Conservation (phyloP, 2,888 invertebrate species). For the Diarsia dahlii region DNA sequence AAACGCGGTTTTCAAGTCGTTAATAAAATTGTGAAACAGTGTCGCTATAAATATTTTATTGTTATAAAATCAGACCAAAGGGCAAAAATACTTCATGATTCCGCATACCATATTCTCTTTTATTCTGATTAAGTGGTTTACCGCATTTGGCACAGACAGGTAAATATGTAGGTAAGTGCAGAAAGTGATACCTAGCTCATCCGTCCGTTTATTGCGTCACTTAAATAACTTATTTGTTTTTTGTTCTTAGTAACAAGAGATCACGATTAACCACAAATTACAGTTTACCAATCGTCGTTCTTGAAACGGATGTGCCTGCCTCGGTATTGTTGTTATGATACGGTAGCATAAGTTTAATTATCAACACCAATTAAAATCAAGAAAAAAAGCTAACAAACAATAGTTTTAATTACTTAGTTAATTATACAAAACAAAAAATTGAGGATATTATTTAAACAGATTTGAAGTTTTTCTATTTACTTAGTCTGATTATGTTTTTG, state of each 20-base stretch:
- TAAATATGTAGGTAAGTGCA: neutral
- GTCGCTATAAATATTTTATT: neutral
- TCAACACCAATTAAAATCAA: conserved; percentile 25
- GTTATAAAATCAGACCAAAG: neutral
- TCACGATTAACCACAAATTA: conserved; percentile 57
- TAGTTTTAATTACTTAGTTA: conserved; percentile 5
- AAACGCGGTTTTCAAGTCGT: neutral
- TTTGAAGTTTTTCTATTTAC: conserved; percentile 1
- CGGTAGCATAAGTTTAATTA: conserved; percentile 36
- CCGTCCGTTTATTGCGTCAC: neutral
- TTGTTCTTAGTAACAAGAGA: conserved; percentile 10
- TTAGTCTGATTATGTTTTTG: neutral
- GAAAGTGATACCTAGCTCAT: neutral
- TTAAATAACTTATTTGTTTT: conserved; percentile 36
- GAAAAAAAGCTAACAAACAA: conserved; percentile 25
- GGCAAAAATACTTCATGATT: neutral
- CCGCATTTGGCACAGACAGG: neutral
- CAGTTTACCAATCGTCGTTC: conserved; percentile 26
- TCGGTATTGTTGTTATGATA: conserved; percentile 11
- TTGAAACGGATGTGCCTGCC: conserved; percentile 40
- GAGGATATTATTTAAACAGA: neutral
- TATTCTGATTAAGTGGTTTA: conserved; percentile 8
- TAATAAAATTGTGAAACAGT: conserved; percentile 4
- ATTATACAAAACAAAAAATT: conserved; percentile 31
- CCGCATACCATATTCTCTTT: neutral